A percentile compares a stretch with the other conserved stretches of the same genome.
These are phyloP conservation scores for Chroicocephalus ridibundus DNA, from an alignment of 2,113 vertebrate genomes.

Conservation along the genomic window DNA sequence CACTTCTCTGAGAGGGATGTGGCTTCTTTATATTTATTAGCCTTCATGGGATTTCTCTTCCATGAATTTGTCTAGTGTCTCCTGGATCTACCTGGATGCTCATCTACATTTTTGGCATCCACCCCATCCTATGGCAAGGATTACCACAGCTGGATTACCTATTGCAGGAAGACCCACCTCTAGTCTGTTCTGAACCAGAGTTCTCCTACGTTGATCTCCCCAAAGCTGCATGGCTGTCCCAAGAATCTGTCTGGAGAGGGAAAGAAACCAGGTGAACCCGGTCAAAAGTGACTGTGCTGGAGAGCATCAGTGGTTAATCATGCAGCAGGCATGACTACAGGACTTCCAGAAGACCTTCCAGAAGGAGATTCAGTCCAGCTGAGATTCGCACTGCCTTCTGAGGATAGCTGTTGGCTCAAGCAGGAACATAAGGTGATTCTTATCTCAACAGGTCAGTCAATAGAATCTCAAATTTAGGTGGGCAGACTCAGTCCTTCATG, in stretches of 20 bases:
- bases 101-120: background rate
- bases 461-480: background rate
- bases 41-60: background rate
- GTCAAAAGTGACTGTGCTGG: background rate
- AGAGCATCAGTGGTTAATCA: background rate
- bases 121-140: background rate
- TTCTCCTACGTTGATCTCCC: background rate
- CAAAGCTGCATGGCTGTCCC: background rate
- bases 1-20: background rate
- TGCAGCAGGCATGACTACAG: background rate
- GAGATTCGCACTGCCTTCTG: background rate
- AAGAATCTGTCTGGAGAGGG: background rate
- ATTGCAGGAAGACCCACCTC: background rate
- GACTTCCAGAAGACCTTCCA: background rate
- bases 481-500: background rate
- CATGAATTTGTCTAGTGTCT: background rate
- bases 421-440: background rate
- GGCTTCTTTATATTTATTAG: background rate
- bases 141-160: too few species aligned
- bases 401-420: background rate
- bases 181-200: background rate
- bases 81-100: background rate
- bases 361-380: background rate
- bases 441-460: background rate
- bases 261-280: background rate